A percentile compares a stretch with the other conserved stretches of the same genome.
Conservation (phyloP, 1,140 invertebrate genomes). For the Zelostemma sp. region DNA sequence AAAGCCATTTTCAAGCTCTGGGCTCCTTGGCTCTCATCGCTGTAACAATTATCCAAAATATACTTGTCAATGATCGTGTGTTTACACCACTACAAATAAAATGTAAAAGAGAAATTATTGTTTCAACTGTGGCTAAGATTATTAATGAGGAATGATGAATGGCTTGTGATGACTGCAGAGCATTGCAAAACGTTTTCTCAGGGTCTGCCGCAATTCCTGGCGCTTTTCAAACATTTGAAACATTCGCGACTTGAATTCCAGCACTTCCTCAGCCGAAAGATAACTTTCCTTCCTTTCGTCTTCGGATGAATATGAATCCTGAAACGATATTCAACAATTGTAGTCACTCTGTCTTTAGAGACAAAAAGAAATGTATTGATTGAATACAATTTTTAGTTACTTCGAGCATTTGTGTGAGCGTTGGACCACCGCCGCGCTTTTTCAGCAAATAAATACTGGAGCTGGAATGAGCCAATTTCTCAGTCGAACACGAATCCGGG, state of each 20-base stretch:
- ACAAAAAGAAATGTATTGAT: constrained; percentile 2
- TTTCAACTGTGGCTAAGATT: constrained; percentile 4
- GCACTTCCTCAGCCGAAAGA: constrained; percentile 89
- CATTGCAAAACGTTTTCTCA: constrained; percentile 85
- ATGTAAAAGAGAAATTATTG: constrained; percentile 15
- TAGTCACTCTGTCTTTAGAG: constrained; percentile 1
- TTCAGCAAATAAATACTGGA: constrained; percentile 57
- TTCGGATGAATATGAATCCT: constrained; percentile 79
- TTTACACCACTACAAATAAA: constrained; percentile 52
- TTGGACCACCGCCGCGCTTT: constrained; percentile 65
- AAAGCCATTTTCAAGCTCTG: background rate
- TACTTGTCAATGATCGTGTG: constrained; percentile 31
- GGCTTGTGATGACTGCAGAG: constrained; percentile 73
- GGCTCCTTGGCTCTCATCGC: constrained; percentile 15
- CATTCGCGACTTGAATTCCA: constrained; percentile 83
- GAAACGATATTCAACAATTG: constrained; percentile 27
- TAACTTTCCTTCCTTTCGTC: constrained; percentile 80
- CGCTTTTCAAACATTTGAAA: constrained; percentile 82
- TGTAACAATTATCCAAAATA: constrained; percentile 51
- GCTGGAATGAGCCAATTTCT: constrained; percentile 61
- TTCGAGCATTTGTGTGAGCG: constrained; percentile 80
- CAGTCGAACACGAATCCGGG: constrained; percentile 57
- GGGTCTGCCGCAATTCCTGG: constrained; percentile 82
- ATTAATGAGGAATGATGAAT: constrained; percentile 60
- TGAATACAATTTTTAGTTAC: constrained; percentile 57